Percentiles rank a stretch among this genome's conserved stretches.
These are phyloP conservation scores for Seira musarum DNA, from an alignment of 2,888 invertebrate genomes.

Conservation along the genomic window DNA sequence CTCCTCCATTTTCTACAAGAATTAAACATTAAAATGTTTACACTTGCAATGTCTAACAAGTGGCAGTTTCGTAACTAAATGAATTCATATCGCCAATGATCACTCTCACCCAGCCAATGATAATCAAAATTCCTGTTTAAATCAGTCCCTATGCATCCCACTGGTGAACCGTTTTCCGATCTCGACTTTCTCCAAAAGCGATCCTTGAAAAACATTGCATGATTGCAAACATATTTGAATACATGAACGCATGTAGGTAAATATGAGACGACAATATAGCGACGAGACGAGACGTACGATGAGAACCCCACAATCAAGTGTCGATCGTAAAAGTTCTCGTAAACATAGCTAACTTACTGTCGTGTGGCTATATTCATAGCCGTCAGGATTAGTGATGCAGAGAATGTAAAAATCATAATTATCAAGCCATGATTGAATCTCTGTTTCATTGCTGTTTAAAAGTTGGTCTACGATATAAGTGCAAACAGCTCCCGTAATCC, in stretches of 20 bases:
- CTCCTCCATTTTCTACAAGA: conserved; percentile 72
- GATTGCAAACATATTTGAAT: no score
- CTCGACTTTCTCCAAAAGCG: conserved; percentile 81
- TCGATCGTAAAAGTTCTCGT: no score
- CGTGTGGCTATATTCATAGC: conserved; percentile 88
- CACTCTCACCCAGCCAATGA: conserved; percentile 86
- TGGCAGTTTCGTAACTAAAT: no score
- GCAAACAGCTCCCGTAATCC: conserved; percentile 60
- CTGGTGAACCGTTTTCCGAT: conserved; percentile 45
- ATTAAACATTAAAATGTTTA: no score
- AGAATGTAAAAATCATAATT: conserved; percentile 80
- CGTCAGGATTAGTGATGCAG: conserved; percentile 86
- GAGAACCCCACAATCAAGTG: no score
- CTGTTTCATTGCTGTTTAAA: conserved; percentile 73
- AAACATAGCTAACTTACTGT: conserved; percentile 44
- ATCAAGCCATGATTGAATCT: conserved; percentile 71
- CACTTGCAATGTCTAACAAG: no score
- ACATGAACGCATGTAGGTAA: no score
- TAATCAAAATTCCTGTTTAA: conserved; percentile 91
- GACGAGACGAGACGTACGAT: no score
- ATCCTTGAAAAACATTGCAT: no score
- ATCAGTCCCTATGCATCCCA: conserved; percentile 81
- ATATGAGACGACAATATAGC: no score
- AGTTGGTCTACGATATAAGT: conserved; percentile 61
- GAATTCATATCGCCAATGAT: no score